These are phyloP conservation scores for Synanceia verrucosa DNA, from an alignment of 2,797 vertebrate genomes.

Conservation along the genomic window DNA sequence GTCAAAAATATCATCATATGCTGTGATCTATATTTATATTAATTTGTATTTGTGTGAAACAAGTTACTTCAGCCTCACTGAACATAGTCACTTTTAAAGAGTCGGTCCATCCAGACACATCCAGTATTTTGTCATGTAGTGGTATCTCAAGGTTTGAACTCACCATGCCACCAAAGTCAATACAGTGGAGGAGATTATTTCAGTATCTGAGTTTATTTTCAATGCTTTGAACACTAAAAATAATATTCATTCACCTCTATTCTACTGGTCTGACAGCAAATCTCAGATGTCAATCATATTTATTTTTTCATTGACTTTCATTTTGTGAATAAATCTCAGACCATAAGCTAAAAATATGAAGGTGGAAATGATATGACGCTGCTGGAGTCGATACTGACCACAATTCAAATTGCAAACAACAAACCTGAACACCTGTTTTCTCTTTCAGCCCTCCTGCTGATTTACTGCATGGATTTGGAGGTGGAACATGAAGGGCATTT, in stretches of 20 bases:
- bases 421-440: conserved; percentile 53
- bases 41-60: conserved; percentile 23
- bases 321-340: neutral
- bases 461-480: conserved; percentile 46
- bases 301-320: neutral
- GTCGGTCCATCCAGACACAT: neutral
- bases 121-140: neutral
- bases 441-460: conserved; percentile 46
- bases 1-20: neutral
- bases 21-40: conserved; percentile 11
- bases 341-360: conserved; percentile 20
- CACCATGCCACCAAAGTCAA: too few relatives aligned
- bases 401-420: conserved; percentile 38
- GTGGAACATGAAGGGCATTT: conserved; percentile 58
- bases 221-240: neutral
- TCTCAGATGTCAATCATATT: neutral
- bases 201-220: neutral
- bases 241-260: neutral
- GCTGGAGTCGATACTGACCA: conserved; percentile 29
- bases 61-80: conserved; percentile 13
- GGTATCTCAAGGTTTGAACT: too few relatives aligned
- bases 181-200: too few relatives aligned
- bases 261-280: neutral
- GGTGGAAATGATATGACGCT: neutral
- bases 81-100: neutral